Conservation (phyloP, 2,888 invertebrate species). For the Cactoblastis cactorum region DNA sequence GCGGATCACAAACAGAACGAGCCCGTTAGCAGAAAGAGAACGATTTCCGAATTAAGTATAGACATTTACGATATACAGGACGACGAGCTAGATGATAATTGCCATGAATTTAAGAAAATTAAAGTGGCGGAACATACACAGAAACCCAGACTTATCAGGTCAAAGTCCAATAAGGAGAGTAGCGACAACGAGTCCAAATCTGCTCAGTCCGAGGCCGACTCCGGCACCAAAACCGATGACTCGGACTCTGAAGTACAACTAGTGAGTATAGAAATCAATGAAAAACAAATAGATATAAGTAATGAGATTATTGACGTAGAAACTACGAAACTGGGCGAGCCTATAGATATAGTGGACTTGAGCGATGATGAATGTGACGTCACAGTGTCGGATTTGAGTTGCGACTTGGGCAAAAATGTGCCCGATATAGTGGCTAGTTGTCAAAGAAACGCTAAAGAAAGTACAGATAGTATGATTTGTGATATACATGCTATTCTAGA, state of each 20-base stretch:
- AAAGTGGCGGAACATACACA: constrained; percentile 50
- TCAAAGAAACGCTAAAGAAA: constrained; percentile 41
- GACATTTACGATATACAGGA: constrained; percentile 57
- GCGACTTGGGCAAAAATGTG: constrained; percentile 57
- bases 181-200: constrained; percentile 41
- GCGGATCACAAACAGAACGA: constrained; percentile 39
- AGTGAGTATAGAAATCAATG: constrained; percentile 47
- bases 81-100: constrained; percentile 62
- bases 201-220: constrained; percentile 29
- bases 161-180: constrained; percentile 21
- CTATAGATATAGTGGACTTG: constrained; percentile 58
- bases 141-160: constrained; percentile 58
- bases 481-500: constrained; percentile 52
- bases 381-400: constrained; percentile 40
- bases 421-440: constrained; percentile 71
- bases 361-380: constrained; percentile 60
- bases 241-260: constrained; percentile 68
- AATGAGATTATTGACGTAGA: constrained; percentile 59
- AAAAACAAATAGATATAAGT: constrained; percentile 37
- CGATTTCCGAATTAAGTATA: constrained; percentile 54
- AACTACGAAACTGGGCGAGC: constrained; percentile 39
- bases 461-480: constrained; percentile 38
- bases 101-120: constrained; percentile 64
- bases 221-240: constrained; percentile 43
- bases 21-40: constrained; percentile 52